A percentile compares a stretch with the other conserved stretches of the same genome.
Conservation (phyloP, 2,797 vertebrate genomes). For the Leptoclinus maculatus region DNA sequence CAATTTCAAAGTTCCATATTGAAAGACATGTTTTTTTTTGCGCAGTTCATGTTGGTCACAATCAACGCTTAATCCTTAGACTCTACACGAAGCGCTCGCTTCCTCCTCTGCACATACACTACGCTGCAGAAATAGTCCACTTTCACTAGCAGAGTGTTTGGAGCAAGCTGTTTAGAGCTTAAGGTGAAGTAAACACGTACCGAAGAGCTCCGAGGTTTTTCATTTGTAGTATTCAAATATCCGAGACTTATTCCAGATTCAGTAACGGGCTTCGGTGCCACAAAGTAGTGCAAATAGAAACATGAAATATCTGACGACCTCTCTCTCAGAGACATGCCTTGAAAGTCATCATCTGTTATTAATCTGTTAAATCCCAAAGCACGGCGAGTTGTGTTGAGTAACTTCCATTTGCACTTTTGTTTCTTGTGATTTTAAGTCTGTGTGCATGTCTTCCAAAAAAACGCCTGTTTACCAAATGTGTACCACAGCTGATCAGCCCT, state of each 20-base stretch:
- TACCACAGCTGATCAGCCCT: neutral
- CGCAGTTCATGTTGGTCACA: neutral
- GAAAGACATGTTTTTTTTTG: neutral
- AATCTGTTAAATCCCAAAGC: constrained; percentile 1
- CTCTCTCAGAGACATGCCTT: too few relatives aligned
- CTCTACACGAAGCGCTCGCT: neutral
- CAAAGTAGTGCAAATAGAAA: neutral
- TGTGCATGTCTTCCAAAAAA: neutral
- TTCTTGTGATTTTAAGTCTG: neutral
- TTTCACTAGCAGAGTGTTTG: neutral
- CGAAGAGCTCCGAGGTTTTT: constrained; percentile 7
- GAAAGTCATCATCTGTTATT: neutral
- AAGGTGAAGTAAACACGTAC: constrained; percentile 45
- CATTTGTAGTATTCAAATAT: neutral
- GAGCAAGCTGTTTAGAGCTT: constrained; percentile 13
- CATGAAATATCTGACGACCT: neutral
- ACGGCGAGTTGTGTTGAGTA: neutral
- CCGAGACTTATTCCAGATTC: constrained; percentile 7
- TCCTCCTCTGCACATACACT: neutral
- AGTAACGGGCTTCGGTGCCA: neutral
- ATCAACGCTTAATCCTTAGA: neutral
- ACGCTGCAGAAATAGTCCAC: neutral
- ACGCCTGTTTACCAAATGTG: neutral
- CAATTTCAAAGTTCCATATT: neutral
- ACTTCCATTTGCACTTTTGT: neutral